Percentiles rank a stretch among this genome's conserved stretches.
These are phyloP conservation scores for Caloenas nicobarica DNA, from an alignment of 2,113 vertebrate species.

Conservation along the genomic window DNA sequence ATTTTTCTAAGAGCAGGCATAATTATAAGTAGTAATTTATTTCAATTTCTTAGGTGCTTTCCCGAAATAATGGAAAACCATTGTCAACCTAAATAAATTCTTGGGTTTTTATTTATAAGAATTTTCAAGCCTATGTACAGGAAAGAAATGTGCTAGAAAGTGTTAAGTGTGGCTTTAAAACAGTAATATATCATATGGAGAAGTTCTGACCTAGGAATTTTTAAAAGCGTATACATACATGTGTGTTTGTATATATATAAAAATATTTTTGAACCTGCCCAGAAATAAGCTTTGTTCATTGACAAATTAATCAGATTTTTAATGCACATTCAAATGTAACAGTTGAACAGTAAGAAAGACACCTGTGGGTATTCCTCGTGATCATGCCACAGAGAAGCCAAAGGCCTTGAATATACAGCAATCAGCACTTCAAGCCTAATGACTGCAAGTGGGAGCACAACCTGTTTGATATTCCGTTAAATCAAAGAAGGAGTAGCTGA, in stretches of 20 bases:
- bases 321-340: not conserved
- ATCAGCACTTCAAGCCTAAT: not conserved
- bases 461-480: not conserved
- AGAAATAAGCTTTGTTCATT: not conserved
- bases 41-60: not conserved
- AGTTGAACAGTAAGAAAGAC: not conserved
- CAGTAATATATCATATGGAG: not conserved
- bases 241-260: no score
- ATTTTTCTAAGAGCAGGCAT: not conserved
- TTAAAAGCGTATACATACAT: not conserved
- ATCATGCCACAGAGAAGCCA: rapidly evolving
- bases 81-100: not conserved
- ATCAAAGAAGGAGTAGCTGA: not conserved
- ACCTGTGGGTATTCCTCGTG: not conserved
- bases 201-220: not conserved
- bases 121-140: not conserved
- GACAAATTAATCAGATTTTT: not conserved
- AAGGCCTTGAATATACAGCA: not conserved
- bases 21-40: not conserved
- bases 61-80: not conserved
- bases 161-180: not conserved
- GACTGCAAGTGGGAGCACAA: not conserved
- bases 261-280: not conserved
- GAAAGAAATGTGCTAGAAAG: not conserved
- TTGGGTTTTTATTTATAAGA: not conserved